These are phyloP conservation scores for Rallus crepitans DNA, from an alignment of 2,797 vertebrate genomes.

Conservation along the genomic window DNA sequence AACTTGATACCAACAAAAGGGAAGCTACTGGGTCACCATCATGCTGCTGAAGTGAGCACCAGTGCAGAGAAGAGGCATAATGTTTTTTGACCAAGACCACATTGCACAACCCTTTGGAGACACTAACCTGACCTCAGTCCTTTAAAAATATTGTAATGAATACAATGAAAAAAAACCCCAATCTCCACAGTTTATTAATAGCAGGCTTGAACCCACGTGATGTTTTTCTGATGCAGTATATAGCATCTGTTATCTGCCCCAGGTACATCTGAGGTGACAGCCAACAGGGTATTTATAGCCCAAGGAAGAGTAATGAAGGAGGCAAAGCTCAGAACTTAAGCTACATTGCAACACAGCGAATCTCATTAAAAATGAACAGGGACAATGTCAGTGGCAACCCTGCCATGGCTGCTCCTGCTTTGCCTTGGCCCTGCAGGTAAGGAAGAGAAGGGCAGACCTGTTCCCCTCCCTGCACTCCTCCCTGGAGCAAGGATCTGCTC, in stretches of 20 bases:
- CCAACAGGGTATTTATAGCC: neutral
- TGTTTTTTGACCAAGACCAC: fast-evolving
- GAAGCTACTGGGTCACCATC: neutral
- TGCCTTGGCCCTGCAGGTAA: neutral
- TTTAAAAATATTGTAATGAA: neutral
- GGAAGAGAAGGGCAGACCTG: neutral
- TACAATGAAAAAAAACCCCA: fast-evolving
- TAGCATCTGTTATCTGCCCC: neutral
- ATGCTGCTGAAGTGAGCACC: fast-evolving
- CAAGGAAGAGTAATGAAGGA: neutral
- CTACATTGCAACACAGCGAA: neutral
- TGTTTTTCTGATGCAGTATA: neutral
- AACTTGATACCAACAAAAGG: neutral
- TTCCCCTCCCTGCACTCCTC: fast-evolving
- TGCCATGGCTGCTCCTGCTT: neutral
- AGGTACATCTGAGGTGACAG: neutral
- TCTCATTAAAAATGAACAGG: neutral
- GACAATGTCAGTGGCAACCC: neutral
- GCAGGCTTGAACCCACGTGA: neutral
- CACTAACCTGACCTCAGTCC: neutral
- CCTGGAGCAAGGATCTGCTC: neutral
- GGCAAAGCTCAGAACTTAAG: neutral
- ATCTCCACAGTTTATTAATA: neutral
- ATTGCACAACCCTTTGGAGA: neutral
- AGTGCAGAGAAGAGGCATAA: neutral